Conservation (phyloP, 2,113 vertebrate genomes). For the Noturus placidus region DNA sequence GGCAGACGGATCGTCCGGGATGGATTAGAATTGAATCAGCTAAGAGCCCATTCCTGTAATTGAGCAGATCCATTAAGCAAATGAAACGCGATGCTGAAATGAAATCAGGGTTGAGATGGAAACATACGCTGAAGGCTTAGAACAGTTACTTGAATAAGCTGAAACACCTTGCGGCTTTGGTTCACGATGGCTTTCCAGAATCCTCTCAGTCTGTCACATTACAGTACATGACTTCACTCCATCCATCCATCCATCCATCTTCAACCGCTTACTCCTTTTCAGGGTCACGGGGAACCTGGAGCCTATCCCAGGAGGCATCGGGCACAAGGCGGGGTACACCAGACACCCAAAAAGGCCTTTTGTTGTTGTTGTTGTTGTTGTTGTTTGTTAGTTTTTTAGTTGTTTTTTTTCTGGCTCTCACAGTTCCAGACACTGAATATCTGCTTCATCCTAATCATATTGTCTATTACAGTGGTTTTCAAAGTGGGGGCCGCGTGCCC, state of each 20-base stretch:
- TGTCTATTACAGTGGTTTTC: neutral
- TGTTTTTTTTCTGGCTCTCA: neutral
- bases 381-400: neutral
- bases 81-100: constrained; percentile 22
- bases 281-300: too few relatives aligned
- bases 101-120: constrained; percentile 15
- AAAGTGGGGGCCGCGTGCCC: too few relatives aligned
- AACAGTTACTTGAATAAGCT: neutral
- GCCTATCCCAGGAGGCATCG: too few relatives aligned
- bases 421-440: neutral
- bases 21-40: constrained; percentile 25
- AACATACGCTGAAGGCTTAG: constrained; percentile 1
- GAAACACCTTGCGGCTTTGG: neutral
- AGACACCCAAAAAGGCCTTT: neutral
- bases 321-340: too few relatives aligned
- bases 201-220: neutral
- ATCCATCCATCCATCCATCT: too few relatives aligned
- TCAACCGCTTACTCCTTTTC: too few relatives aligned
- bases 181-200: neutral
- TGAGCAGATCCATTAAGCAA: constrained; percentile 23
- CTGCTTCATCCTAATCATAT: neutral
- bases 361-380: too few relatives aligned
- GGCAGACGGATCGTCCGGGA: neutral
- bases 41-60: constrained; percentile 21
- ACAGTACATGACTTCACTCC: neutral